A percentile compares a stretch with the other conserved stretches of the same genome.
Evolutionary conservation across 2,797 vertebrate species (phyloP).

Genomic region (Anguilla obscura): DNA sequence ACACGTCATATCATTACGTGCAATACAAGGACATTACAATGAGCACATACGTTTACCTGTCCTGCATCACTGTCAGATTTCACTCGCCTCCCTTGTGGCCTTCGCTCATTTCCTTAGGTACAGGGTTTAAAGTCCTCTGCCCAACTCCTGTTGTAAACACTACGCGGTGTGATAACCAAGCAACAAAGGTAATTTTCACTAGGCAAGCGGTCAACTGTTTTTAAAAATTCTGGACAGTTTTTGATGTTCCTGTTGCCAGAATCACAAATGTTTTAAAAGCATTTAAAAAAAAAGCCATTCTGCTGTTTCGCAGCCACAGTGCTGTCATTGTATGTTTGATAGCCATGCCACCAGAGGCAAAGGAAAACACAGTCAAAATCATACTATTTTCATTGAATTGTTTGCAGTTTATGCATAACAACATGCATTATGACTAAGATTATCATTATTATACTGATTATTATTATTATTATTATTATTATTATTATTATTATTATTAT

Average conservation of each 20-base stretch:
- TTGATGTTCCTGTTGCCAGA: neutral
- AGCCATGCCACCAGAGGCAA: neutral
- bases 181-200: neutral
- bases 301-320: neutral
- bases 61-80: slow-evolving; percentile 70
- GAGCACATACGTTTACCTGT: slow-evolving; percentile 57
- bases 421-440: slow-evolving; percentile 42
- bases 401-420: slow-evolving; percentile 25
- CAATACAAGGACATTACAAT: slow-evolving; percentile 50
- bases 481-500: too few species aligned
- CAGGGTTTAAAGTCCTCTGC: slow-evolving; percentile 28
- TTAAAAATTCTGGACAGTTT: neutral
- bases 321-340: neutral
- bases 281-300: neutral
- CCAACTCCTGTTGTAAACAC: neutral
- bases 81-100: slow-evolving; percentile 50
- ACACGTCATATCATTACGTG: slow-evolving; percentile 49
- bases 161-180: neutral
- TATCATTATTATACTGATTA: neutral
- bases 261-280: neutral
- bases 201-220: neutral
- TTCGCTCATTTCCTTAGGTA: slow-evolving; percentile 55
- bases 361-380: neutral
- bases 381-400: neutral
- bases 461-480: too few species aligned